Base-by-base conservation (phyloP, 2,797 vertebrate species). In the Hypotaenidia okinawae region DNA sequence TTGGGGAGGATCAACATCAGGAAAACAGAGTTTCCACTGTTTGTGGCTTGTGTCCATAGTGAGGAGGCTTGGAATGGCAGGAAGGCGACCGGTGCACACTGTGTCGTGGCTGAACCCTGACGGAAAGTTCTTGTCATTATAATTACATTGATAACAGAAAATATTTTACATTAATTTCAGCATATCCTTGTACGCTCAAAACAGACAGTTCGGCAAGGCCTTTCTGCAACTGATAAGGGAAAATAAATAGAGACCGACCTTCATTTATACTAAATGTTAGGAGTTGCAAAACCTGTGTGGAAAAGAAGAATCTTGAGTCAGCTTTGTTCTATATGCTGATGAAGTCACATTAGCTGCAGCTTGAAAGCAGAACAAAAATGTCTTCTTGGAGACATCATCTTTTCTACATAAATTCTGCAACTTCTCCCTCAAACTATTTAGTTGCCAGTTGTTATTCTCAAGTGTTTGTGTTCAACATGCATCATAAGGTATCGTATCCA, bases 11-110 rank as follows among this genome's bases (percentile, higher is more conserved):
- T 78, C 69, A 90, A 91, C 96, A 85, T 91, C 91, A 96, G 82
- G 84, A 93, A 95, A 96, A 97, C 87, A 97, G 89, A 74, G 76
- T 94, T 92, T 94, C 84, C 83, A 88, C 87, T 95, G 96, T 97
- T 95, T 87, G 93, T 91, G 86, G 57, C 64, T 93, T 96, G 90
- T 77, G 91, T 96, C 96, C 67, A 62, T 82, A 90, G 90, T 30
- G 95, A 95, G 72, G 69, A 75, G 45, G 64, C 72, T 94, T 89
- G 59, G 87, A 90, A 81, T 47, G 85, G 77, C 84, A 66, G 85
- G 68, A 75, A 23, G 67, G 87, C 8, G 33, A 87, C 87, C 78
- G 77, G 47, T 15, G 32, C 70, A 21, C 13, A 4, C 55, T 33
- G 77, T 35, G 41, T 92, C 88, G 87, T 9, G 8, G 86, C 74